A percentile compares a stretch with the other conserved stretches of the same genome.
These are phyloP conservation scores for Hirundo rustica DNA, from an alignment of 2,797 vertebrate genomes.

Conservation along the genomic window DNA sequence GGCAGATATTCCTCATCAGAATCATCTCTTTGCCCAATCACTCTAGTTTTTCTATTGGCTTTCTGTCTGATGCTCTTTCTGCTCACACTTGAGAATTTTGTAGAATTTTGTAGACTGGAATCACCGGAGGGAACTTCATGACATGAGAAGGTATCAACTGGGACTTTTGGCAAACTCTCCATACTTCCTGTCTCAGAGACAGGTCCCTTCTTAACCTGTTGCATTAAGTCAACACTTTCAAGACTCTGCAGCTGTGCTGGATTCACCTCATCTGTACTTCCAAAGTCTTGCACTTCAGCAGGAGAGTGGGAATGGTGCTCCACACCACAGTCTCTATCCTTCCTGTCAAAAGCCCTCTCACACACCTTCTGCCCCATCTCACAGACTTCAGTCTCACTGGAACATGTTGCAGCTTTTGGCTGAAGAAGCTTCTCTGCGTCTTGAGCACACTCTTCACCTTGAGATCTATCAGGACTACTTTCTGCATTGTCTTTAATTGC, in stretches of 20 bases:
- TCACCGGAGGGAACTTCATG: background rate
- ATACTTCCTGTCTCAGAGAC: background rate
- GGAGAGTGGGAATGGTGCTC: background rate
- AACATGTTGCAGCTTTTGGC: background rate
- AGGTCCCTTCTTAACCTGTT: background rate
- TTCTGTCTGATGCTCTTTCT: constrained; percentile 3
- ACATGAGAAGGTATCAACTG: background rate
- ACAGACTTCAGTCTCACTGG: background rate
- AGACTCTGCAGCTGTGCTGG: background rate
- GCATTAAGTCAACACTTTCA: background rate
- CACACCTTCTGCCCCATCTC: background rate
- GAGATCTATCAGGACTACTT: background rate
- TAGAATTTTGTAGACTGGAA: background rate
- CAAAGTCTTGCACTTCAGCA: background rate
- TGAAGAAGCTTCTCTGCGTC: background rate
- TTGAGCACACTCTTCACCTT: background rate
- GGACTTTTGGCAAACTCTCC: background rate
- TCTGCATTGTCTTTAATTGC: background rate
- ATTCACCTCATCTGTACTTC: background rate
- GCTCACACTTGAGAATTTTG: background rate
- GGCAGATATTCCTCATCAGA: background rate
- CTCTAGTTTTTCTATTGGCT: background rate
- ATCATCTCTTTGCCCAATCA: background rate
- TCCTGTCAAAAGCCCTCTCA: background rate
- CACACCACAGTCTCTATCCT: background rate